Evolutionary conservation across 2,888 invertebrate species (phyloP), one percentile per base, ranked within the genome.

Genomic region (Drosophila birchii): DNA sequence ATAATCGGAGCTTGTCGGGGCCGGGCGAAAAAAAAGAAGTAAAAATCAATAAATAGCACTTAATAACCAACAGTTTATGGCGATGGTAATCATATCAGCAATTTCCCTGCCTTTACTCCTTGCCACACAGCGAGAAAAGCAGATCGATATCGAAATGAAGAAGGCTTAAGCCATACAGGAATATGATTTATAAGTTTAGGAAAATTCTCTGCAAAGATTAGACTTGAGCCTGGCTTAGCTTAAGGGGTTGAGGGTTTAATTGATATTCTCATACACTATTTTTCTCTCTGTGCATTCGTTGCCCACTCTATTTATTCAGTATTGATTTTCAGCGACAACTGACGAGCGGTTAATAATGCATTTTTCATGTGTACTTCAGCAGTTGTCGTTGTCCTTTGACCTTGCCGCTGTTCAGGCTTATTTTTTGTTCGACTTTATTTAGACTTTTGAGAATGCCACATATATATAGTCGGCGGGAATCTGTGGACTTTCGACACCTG

Each of bases 21-120:
- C n/a, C 41, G 34, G 56, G 8, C n/a, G n/a, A n/a, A 1, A 7
- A 32, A 49, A 18, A 18, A 49, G 36, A 5, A 45, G 23, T 26
- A 45, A 45, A 68, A 67, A 67, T 67, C 68, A 68, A 68, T 68
- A 68, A 58, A 58, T 47, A 58, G n/a, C 63, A 58, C 64, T 72
- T 72, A 49, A 73, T 73, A 63, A 39, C 41, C 57, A 32, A 64
- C 57, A 49, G 58, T 64, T 72, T 54, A 64, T 64, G 39, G 54
- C 66, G 41, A 64, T 55, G 72, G 57, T 64, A 58, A 72, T 73
- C 72, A 49, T 58, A 69, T 69, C 69, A 39, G 69, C 36, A 53
- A 36, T 36, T 47, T 36, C 9, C 26, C 41, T 34, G 26, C 18
- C 41, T 18, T 9, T 3, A 39, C 39, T 39, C n/a, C 39, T 39